Percentiles rank a stretch among this genome's conserved stretches.
Evolutionary conservation across 2,888 invertebrate species (phyloP).

Genomic region (Rhingia rostrata): DNA sequence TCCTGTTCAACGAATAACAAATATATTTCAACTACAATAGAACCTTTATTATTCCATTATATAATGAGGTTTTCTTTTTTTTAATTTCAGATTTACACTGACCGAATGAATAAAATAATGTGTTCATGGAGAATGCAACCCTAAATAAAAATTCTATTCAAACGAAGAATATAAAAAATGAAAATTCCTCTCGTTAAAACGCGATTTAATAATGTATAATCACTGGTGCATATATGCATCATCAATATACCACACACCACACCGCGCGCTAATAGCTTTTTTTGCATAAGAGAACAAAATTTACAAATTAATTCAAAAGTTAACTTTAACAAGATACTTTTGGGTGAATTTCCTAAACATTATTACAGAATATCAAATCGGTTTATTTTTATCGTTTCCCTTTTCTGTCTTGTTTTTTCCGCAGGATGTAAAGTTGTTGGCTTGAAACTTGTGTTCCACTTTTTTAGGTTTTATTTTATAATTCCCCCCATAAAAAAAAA

Average conservation of each 20-base stretch:
- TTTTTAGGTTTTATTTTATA: slow-evolving; percentile 58
- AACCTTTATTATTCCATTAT: neutral
- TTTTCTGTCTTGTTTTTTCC: slow-evolving; percentile 54
- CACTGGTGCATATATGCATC: slow-evolving; percentile 47
- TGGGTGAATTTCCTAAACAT: slow-evolving; percentile 5
- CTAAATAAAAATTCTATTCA: slow-evolving; percentile 7
- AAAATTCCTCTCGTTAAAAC: slow-evolving; percentile 42
- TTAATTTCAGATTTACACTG: slow-evolving; percentile 3
- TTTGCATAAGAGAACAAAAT: neutral
- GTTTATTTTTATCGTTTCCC: slow-evolving; percentile 4
- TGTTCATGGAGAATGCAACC: neutral
- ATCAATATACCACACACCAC: slow-evolving; percentile 31
- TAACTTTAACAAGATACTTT: slow-evolving; percentile 28
- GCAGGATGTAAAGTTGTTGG: slow-evolving; percentile 77
- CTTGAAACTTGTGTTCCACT: slow-evolving; percentile 71
- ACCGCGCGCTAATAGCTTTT: slow-evolving; percentile 16
- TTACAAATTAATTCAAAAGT: slow-evolving; percentile 1
- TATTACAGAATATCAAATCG: slow-evolving; percentile 20
- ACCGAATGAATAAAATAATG: slow-evolving; percentile 1
- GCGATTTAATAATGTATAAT: slow-evolving; percentile 5
- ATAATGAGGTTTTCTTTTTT: neutral
- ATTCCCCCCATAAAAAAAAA: slow-evolving; percentile 45
- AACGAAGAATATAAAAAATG: neutral
- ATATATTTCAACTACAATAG: neutral
- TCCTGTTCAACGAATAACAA: neutral